phyloP scores from a whole-genome alignment of 2,113 vertebrate species.

The Rynchops niger region DNA sequence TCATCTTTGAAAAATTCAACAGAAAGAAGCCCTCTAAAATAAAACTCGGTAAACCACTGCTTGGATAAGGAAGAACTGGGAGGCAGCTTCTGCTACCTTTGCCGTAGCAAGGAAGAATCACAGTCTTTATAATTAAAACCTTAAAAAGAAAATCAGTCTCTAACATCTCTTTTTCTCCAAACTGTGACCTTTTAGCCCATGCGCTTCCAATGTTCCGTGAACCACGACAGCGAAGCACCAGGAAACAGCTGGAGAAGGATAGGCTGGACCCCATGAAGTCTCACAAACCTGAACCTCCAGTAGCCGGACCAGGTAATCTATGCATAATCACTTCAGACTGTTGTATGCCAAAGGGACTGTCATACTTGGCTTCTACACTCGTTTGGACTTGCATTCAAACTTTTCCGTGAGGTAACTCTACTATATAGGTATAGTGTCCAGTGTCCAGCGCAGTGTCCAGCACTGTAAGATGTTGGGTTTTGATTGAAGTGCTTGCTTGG shows the following conservation, averaged over 20 bases:
- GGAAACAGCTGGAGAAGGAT: conserved; percentile 97
- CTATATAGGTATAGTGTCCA: neutral
- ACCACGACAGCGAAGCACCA: conserved; percentile 92
- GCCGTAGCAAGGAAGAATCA: neutral
- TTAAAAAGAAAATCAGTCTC: neutral
- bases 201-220: conserved; percentile 98
- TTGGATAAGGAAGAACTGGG: neutral
- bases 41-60: neutral
- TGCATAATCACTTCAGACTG: neutral
- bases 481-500: neutral
- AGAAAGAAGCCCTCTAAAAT: neutral
- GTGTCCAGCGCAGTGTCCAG: neutral
- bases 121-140: neutral
- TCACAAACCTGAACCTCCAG: conserved; percentile 95
- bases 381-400: neutral
- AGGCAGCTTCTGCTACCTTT: neutral
- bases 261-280: conserved; percentile 92
- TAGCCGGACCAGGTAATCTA: conserved; percentile 92
- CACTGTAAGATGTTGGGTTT: neutral
- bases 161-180: neutral
- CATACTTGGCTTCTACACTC: neutral
- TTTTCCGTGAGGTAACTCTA: neutral
- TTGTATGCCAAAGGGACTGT: rapidly evolving
- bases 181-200: conserved; percentile 80
- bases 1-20: neutral